A percentile compares a stretch with the other conserved stretches of the same genome.
Conservation (phyloP, 1,140 invertebrate genomes). For the Atta texana region DNA sequence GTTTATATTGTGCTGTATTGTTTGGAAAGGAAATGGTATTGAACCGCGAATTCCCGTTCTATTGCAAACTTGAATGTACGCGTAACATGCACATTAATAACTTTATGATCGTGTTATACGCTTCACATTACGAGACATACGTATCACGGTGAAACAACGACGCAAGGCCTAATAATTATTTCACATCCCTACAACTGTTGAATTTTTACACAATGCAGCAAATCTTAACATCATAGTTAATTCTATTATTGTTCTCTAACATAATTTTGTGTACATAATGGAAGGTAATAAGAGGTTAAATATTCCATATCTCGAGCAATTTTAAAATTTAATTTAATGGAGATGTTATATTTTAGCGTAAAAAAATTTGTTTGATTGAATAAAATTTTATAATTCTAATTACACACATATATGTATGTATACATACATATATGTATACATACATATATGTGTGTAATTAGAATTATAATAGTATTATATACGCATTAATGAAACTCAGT, state of each 20-base stretch:
- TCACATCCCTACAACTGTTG: neutral
- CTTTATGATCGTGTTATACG: constrained; percentile 17
- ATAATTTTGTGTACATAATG: neutral
- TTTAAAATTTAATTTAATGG: neutral
- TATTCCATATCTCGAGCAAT: neutral
- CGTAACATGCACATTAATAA: constrained; percentile 10
- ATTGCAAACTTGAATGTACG: constrained; percentile 28
- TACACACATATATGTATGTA: no score
- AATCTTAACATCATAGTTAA: neutral
- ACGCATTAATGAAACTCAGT: neutral
- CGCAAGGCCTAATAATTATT: constrained; percentile 17
- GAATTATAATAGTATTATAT: no score
- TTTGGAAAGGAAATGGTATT: constrained; percentile 27
- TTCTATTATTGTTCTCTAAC: neutral
- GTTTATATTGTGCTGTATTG: neutral
- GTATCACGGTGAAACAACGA: constrained; percentile 47
- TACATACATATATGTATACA: no score
- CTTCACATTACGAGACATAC: constrained; percentile 27
- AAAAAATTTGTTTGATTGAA: neutral
- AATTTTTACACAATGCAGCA: constrained; percentile 34
- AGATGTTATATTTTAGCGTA: neutral
- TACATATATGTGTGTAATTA: no score
- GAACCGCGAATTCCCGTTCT: neutral
- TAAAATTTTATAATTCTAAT: neutral
- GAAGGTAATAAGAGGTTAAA: neutral